phyloP scores from a whole-genome alignment of 2,113 vertebrate species.

The Pithys albifrons region DNA sequence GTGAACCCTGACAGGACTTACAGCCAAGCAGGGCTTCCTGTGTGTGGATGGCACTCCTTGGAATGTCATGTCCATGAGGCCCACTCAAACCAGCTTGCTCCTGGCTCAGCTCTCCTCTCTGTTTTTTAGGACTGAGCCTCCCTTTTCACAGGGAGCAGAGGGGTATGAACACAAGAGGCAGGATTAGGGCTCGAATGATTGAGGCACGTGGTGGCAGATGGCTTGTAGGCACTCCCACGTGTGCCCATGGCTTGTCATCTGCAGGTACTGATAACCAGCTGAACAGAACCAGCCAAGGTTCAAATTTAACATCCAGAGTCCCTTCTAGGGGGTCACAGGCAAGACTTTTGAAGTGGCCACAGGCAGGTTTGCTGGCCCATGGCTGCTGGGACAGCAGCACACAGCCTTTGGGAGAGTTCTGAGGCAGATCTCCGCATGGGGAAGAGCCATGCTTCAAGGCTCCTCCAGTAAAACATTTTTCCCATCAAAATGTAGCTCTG shows the following conservation, averaged over 20 bases:
- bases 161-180: accelerated
- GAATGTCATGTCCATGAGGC: accelerated
- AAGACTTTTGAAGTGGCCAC: not conserved
- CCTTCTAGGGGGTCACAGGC: not conserved
- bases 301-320: not conserved
- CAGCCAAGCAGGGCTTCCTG: not conserved
- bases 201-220: not conserved
- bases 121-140: not conserved
- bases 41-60: not conserved
- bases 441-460: not conserved
- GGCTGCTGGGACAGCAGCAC: not conserved
- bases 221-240: not conserved
- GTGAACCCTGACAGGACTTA: not conserved
- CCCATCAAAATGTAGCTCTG: not conserved
- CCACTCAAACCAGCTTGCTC: not conserved
- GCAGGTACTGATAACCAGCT: not conserved
- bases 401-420: accelerated
- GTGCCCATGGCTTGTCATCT: accelerated
- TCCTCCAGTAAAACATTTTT: not conserved
- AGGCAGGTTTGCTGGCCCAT: not conserved
- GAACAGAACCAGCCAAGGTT: not conserved
- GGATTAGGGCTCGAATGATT: not conserved
- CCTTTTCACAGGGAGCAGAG: not conserved
- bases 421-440: accelerated
- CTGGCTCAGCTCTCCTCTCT: not conserved